A percentile compares a stretch with the other conserved stretches of the same genome.
Conservation (phyloP, 2,797 vertebrate species). For the Myotis pilosus region DNA sequence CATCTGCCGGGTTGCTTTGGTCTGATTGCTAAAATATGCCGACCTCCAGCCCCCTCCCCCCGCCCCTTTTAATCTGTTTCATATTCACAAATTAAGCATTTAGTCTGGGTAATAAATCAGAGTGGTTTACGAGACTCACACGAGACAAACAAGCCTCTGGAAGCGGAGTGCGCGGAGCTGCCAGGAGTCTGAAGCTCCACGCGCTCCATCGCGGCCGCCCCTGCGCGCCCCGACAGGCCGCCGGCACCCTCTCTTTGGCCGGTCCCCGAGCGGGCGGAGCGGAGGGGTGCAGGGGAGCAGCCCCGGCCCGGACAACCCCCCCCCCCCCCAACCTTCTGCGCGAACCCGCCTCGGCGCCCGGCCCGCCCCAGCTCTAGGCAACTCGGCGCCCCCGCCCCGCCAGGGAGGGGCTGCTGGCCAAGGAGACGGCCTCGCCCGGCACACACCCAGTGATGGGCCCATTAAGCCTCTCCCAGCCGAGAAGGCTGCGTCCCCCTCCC, state of each 20-base stretch:
- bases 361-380: conserved; percentile 21
- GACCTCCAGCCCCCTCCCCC: conserved; percentile 79
- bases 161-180: conserved; percentile 73
- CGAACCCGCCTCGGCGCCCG: not conserved
- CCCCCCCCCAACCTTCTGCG: conserved; percentile 24
- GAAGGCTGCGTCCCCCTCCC: conserved; percentile 52
- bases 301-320: not conserved
- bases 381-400: conserved; percentile 17
- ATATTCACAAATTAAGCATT: conserved; percentile 89
- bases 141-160: conserved; percentile 85
- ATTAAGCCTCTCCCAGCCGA: conserved; percentile 52
- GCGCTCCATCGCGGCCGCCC: conserved; percentile 20
- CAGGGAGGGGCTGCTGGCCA: conserved; percentile 28
- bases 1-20: conserved; percentile 85
- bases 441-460: conserved; percentile 66
- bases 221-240: conserved; percentile 58
- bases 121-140: conserved; percentile 87
- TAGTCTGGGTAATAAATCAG: conserved; percentile 89
- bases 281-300: not conserved
- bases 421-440: not conserved
- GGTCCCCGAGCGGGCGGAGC: not conserved
- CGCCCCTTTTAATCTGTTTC: conserved; percentile 88
- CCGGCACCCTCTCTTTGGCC: conserved; percentile 66
- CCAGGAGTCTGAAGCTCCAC: conserved; percentile 66
- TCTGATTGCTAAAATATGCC: conserved; percentile 87